Evolutionary conservation across 2,113 vertebrate species (phyloP).

Genomic region (Rhinolophus ferrumequinum): DNA sequence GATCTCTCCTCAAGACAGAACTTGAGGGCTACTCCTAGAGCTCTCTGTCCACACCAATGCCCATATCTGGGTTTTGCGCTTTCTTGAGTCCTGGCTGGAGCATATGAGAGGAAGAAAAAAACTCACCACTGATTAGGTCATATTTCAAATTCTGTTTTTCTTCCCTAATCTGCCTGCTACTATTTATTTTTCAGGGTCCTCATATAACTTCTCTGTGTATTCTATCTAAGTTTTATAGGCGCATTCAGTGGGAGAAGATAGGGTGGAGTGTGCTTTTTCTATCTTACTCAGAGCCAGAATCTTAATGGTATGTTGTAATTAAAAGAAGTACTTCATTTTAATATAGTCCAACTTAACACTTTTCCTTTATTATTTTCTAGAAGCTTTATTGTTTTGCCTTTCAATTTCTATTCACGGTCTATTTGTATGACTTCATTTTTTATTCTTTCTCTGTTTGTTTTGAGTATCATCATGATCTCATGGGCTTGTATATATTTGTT

Average conservation of each 20-base stretch:
- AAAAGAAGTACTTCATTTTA: conserved; percentile 28
- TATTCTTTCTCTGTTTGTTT: not conserved
- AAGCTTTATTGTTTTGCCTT: not conserved
- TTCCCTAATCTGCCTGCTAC: not conserved
- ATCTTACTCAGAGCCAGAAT: not conserved
- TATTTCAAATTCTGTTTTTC: not conserved
- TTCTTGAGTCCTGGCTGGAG: not conserved
- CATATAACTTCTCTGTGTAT: not conserved
- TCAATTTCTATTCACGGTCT: not conserved
- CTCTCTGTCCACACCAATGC: not conserved
- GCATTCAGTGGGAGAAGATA: not conserved
- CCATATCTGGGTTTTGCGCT: not conserved
- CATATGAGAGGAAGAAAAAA: not conserved
- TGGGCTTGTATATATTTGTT: not conserved
- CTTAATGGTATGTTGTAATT: not conserved
- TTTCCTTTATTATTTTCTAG: conserved; percentile 16
- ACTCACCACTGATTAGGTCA: not conserved
- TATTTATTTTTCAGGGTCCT: not conserved
- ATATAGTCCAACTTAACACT: not conserved
- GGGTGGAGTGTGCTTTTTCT: not conserved
- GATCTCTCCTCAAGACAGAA: not conserved
- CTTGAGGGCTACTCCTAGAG: not conserved
- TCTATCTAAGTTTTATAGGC: not conserved
- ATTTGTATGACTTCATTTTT: not conserved
- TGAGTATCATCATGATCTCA: not conserved